Conservation (phyloP, 2,888 invertebrate genomes). For the Oligia fasciuncula region DNA sequence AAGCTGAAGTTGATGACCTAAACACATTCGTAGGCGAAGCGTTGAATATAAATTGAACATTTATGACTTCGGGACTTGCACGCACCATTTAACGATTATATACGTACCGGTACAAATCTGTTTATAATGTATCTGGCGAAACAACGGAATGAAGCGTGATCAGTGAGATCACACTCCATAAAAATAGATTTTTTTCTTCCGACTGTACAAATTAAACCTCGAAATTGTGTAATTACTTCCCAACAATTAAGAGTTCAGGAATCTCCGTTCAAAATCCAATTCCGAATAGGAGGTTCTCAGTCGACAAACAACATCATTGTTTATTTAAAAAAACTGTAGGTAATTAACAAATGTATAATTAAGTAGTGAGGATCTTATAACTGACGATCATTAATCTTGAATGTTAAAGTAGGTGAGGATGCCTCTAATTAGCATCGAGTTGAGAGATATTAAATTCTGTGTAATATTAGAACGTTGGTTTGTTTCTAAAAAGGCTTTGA, state of each 20-base stretch:
- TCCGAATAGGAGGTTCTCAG: constrained; percentile 38
- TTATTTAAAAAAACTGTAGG: constrained; percentile 67
- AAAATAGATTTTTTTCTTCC: constrained; percentile 18
- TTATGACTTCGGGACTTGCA: constrained; percentile 72
- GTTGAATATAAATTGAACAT: constrained; percentile 71
- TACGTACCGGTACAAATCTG: constrained; percentile 76
- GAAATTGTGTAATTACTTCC: constrained; percentile 47
- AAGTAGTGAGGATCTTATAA: constrained; percentile 67
- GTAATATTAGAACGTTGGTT: constrained; percentile 1
- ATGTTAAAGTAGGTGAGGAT: constrained; percentile 41
- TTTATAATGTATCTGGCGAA: constrained; percentile 79
- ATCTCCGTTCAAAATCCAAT: constrained; percentile 43
- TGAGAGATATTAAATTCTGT: constrained; percentile 20
- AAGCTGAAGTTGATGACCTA: constrained; percentile 59
- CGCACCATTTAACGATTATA: constrained; percentile 78
- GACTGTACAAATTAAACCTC: constrained; percentile 34
- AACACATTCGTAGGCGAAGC: constrained; percentile 47
- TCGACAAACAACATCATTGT: constrained; percentile 69
- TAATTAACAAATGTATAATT: constrained; percentile 71
- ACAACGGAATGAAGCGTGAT: constrained; percentile 59
- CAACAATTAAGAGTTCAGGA: constrained; percentile 50
- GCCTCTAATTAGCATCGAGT: constrained; percentile 39
- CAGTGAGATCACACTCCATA: constrained; percentile 41
- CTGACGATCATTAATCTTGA: constrained; percentile 64
- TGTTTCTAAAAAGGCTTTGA: constrained; percentile 24